Percentiles rank a stretch among this genome's conserved stretches.
phyloP scores from a whole-genome alignment of 2,888 invertebrate species.

The Blomia tropicalis region DNA sequence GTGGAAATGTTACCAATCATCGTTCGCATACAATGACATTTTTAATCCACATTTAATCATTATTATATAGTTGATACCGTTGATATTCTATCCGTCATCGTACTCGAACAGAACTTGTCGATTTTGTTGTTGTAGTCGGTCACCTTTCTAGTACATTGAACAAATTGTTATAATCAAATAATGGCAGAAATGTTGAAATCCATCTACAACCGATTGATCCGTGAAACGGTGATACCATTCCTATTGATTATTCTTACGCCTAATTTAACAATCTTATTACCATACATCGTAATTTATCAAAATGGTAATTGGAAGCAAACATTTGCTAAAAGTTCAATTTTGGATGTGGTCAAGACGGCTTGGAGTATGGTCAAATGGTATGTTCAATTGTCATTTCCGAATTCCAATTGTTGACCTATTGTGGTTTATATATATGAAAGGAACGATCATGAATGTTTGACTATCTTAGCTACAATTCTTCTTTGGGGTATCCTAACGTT shows the following conservation, averaged over 20 bases:
- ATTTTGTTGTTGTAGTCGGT: no score
- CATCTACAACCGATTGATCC: constrained; percentile 17
- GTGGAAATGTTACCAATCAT: no score
- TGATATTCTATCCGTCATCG: no score
- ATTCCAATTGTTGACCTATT: constrained; percentile 4
- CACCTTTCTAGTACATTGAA: no score
- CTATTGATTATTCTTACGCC: constrained; percentile 32
- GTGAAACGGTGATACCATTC: constrained; percentile 32
- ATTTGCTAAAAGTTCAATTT: not conserved
- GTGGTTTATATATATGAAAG: not conserved
- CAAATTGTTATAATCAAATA: no score
- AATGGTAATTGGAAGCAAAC: constrained; percentile 31
- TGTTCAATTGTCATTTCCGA: not conserved
- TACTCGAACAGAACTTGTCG: no score
- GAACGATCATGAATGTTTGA: constrained; percentile 25
- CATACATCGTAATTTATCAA: constrained; percentile 32
- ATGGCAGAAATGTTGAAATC: not conserved
- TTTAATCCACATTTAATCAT: no score
- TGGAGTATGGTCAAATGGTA: constrained; percentile 23
- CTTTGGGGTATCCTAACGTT: constrained; percentile 39
- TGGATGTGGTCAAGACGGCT: not conserved
- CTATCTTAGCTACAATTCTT: constrained; percentile 31
- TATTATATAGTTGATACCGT: no score
- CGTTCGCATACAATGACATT: no score
- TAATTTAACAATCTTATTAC: constrained; percentile 33